Percentiles rank a stretch among this genome's conserved stretches.
Evolutionary conservation across 2,888 invertebrate species (phyloP).

Genomic region (Torymus auratus): DNA sequence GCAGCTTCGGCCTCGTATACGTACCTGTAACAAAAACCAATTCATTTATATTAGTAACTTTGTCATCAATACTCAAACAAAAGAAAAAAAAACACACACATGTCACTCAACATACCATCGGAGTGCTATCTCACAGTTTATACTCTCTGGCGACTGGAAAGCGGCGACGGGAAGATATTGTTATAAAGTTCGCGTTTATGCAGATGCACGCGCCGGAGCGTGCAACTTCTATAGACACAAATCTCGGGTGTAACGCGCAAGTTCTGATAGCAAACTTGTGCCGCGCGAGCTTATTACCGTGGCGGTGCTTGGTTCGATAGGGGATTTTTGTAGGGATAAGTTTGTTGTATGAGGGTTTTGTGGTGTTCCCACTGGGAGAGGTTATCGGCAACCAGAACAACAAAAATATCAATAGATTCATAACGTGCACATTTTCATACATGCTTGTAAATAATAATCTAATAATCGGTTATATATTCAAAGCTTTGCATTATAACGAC

Average conservation of each 20-base stretch:
- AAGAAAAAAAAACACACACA: background rate
- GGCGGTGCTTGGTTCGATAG: too few relatives aligned
- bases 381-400: too few relatives aligned
- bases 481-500: too few relatives aligned
- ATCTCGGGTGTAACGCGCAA: constrained; percentile 15
- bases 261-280: constrained; percentile 25
- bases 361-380: too few relatives aligned
- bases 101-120: background rate
- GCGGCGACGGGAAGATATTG: background rate
- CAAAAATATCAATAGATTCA: too few relatives aligned
- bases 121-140: constrained; percentile 16
- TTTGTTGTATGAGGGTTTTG: too few relatives aligned
- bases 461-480: too few relatives aligned
- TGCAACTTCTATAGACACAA: constrained; percentile 29
- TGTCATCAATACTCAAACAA: background rate
- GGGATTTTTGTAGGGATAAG: too few relatives aligned
- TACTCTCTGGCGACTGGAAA: background rate
- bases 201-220: constrained; percentile 10
- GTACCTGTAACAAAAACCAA: constrained; percentile 17
- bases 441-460: too few relatives aligned
- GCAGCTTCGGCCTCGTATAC: background rate
- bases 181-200: constrained; percentile 1
- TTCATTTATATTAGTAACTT: background rate
- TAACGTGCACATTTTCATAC: too few relatives aligned
- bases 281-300: background rate